Evolutionary conservation across 23 tunicate genomes (phyloP), one percentile per base, ranked within the genome.

Genomic region (Styela clava): DNA sequence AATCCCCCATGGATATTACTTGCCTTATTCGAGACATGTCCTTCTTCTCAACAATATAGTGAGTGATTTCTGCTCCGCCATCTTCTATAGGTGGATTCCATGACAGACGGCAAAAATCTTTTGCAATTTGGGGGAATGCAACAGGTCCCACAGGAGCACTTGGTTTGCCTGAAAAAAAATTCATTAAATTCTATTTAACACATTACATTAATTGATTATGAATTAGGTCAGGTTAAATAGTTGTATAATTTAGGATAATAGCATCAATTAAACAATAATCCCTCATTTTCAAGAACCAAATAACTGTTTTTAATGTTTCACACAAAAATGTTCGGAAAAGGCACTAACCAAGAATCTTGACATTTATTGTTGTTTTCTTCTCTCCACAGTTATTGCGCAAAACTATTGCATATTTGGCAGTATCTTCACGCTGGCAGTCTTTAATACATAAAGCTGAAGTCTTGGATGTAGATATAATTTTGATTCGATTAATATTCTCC

Each of bases 51-150:
- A 87, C 87, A 29, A 64, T 73, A 34, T 87, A 87, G 35, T 73
- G 77, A n/a, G 84, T 83, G 24, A 86, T 69, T 7, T 73, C 80
- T 1, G 87, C 63, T 1, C 91, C 91, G 73, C 91, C 91, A 61
- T 87, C 86, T 61, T 72, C 67, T 27, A n/a, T 2, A 0, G 91
- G 91, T 22, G 31, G 33, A 16, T 34, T 51, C 91, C 91, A 87
- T 30, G 71, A 26, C 29, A 87, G 22, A 2, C 28, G 22, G 31
- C 85, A 87, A 24, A 27, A 26, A 25, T 83, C 69, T 1, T 52
- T 34, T 22, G 80, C 71, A 29, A 87, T 62, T 23, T 63, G 31
- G 64, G 24, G 16, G 56, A 87, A 73, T 0, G 24, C 35, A 34
- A 87, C 71, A n/a, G 87, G 87, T 19, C 91, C 91, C 1, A 26